phyloP scores from a whole-genome alignment of 2,888 invertebrate genomes.

The Bibio marci region DNA sequence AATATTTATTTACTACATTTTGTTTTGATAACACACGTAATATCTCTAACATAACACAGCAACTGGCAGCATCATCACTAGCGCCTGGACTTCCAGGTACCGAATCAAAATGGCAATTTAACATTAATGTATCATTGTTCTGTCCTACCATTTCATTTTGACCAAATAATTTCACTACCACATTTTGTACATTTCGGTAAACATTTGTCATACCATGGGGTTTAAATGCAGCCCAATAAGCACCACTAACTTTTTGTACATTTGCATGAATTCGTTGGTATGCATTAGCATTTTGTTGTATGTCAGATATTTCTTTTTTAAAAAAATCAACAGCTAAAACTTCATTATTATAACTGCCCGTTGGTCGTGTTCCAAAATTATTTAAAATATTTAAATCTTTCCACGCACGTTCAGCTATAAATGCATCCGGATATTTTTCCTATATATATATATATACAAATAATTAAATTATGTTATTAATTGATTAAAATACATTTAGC shows the following conservation, averaged over 20 bases:
- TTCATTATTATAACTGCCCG: slow-evolving; percentile 72
- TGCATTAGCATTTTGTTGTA: slow-evolving; percentile 33
- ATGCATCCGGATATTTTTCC: slow-evolving; percentile 20
- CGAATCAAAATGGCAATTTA: slow-evolving; percentile 87
- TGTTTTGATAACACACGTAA: slow-evolving; percentile 35
- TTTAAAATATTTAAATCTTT: slow-evolving; percentile 44
- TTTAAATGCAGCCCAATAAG: slow-evolving; percentile 53
- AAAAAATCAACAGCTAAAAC: slow-evolving; percentile 45
- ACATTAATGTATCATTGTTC: slow-evolving; percentile 40
- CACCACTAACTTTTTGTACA: slow-evolving; percentile 50
- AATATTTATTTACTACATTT: slow-evolving; percentile 32
- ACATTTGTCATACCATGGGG: slow-evolving; percentile 65
- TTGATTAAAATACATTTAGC: slow-evolving; percentile 1
- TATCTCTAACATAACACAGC: slow-evolving; percentile 50
- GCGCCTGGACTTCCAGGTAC: slow-evolving; percentile 52
- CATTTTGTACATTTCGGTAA: slow-evolving; percentile 67
- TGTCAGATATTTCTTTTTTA: slow-evolving; percentile 33
- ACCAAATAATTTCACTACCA: slow-evolving; percentile 55
- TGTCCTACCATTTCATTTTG: slow-evolving; percentile 27
- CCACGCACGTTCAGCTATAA: slow-evolving; percentile 47
- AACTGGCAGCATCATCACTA: slow-evolving; percentile 26
- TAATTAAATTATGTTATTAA: not conserved
- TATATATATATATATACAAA: not conserved
- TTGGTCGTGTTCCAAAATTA: slow-evolving; percentile 40
- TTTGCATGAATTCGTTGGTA: slow-evolving; percentile 45